Base-by-base conservation (phyloP, 1,140 invertebrate genomes). In the Drosophila murphyi region DNA sequence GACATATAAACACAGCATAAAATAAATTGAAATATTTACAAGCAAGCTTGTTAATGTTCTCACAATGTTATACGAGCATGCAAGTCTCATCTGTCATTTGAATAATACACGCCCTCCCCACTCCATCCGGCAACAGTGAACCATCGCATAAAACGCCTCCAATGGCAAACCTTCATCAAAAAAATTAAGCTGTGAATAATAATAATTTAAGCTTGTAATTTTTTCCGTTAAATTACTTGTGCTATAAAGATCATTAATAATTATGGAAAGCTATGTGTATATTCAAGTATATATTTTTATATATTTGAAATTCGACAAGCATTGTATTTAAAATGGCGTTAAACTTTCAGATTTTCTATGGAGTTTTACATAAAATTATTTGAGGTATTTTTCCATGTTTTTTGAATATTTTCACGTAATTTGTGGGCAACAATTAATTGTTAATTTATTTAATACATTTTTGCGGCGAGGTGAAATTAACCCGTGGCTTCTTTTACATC, bases 1-100 rank as follows among this genome's bases (percentile, higher is more conserved):
- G 83, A 80, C 78, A 82, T 69, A 79, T 67, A 67, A 57, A 71
- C 71, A 72, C 45, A 77, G 70, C 80, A 87, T 87, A 83, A 88
- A 87, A 87, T 87, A 87, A 87, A 87, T 87, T 87, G 85, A 88
- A 87, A 87, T 87, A 87, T 87, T 87, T 87, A 87, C 83, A 87
- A 83, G 80, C 80, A 55, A 72, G 76, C 80, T 60, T 60, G 80
- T 88, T 88, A 87, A 88, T 87, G 82, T 88, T 88, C 82, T 80
- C 83, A 87, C 83, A 87, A 77, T 76, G 72, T 73, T 82, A 64
- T 86, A 86, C 74, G 70, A 64, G 54, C 28, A 43, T 4, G 32
- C 41, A 12, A 34, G 43, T 20, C 63, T 68, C 55, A 12, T 68
- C 69, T 80, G 72, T 83, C 80, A 87, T 87, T 88, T 88, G 83